A percentile compares a stretch with the other conserved stretches of the same genome.
These are phyloP conservation scores for Bagarius yarrelli DNA, from an alignment of 2,113 vertebrate species.

Conservation along the genomic window DNA sequence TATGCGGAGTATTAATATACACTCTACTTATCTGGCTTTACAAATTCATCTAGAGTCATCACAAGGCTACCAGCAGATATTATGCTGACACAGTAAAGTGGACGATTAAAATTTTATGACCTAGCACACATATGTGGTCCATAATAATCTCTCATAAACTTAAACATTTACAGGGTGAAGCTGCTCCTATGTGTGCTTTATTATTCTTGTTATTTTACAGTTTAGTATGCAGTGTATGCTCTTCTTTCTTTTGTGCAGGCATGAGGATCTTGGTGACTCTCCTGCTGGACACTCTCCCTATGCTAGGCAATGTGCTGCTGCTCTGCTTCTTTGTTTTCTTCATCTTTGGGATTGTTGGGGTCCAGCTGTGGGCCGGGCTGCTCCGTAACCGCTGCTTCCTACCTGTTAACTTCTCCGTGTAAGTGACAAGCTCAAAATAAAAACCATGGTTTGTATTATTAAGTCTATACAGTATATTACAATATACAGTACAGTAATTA, in stretches of 20 bases:
- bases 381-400: conserved; percentile 89
- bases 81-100: conserved; percentile 16
- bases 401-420: conserved; percentile 92
- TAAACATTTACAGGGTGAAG: too few relatives aligned
- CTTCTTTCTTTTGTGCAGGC: conserved; percentile 63
- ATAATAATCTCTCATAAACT: conserved; percentile 23
- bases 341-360: conserved; percentile 87
- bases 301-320: conserved; percentile 85
- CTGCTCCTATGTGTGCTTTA: neutral
- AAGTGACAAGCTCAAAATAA: conserved; percentile 65
- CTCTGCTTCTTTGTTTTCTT: conserved; percentile 91
- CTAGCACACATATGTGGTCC: conserved; percentile 26
- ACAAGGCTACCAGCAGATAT: conserved; percentile 9
- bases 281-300: conserved; percentile 85
- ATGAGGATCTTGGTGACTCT: conserved; percentile 89
- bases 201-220: conserved; percentile 19
- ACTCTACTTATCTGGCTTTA: conserved; percentile 43
- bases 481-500: neutral
- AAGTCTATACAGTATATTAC: neutral
- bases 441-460: neutral
- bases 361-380: conserved; percentile 83
- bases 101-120: conserved; percentile 32
- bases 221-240: conserved; percentile 6
- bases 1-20: conserved; percentile 48
- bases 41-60: conserved; percentile 2